These are phyloP conservation scores for Boloria euphrosyne DNA, from an alignment of 2,888 invertebrate species.

Conservation along the genomic window DNA sequence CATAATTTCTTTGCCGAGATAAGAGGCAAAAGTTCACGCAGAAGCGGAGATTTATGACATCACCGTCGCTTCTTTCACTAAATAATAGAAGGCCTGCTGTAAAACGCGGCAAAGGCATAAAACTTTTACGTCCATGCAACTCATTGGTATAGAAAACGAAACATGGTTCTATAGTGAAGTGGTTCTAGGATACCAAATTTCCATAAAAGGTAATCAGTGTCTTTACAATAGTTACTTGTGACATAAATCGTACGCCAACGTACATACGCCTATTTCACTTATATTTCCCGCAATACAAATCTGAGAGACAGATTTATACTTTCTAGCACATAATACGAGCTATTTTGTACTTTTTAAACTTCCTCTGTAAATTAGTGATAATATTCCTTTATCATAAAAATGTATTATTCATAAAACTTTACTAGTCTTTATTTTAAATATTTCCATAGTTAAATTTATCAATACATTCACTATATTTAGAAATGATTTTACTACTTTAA, in stretches of 20 bases:
- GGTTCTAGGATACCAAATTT: constrained; percentile 71
- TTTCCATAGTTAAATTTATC: no score
- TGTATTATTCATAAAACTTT: no score
- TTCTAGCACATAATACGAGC: background rate
- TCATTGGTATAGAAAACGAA: constrained; percentile 73
- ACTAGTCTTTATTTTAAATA: no score
- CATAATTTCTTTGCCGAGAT: constrained; percentile 81
- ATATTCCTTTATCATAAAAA: no score
- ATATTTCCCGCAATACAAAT: constrained; percentile 27
- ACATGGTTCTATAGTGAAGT: constrained; percentile 57
- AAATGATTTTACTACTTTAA: no score
- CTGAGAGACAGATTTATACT: constrained; percentile 6
- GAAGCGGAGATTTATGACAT: constrained; percentile 82
- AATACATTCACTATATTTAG: no score
- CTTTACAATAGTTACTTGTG: constrained; percentile 65
- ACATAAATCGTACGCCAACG: constrained; percentile 69
- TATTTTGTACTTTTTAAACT: no score
- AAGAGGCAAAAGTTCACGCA: constrained; percentile 82
- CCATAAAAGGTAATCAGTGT: constrained; percentile 79
- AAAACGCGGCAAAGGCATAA: constrained; percentile 79
- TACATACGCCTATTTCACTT: constrained; percentile 38
- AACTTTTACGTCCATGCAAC: constrained; percentile 81
- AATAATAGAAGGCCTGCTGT: constrained; percentile 81
- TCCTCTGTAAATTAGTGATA: no score
- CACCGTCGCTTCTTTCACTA: constrained; percentile 81